Evolutionary conservation across 1,140 invertebrate species (phyloP).

Genomic region (Scylla paramamosain): DNA sequence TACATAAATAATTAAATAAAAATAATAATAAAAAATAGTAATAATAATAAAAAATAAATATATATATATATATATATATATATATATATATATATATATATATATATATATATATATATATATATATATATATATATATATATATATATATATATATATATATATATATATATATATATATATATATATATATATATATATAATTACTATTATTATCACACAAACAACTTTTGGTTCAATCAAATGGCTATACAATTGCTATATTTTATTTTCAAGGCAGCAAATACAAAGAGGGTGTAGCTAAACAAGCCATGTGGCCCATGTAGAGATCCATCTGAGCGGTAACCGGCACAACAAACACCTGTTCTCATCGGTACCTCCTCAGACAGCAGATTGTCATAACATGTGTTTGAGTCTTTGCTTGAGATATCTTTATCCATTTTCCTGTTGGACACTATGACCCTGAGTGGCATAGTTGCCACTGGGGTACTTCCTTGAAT

Average conservation of each 20-base stretch:
- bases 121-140: conserved; percentile 53
- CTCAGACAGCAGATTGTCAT: conserved; percentile 37
- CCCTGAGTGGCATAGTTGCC: background rate
- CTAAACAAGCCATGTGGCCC: conserved; percentile 66
- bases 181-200: conserved; percentile 38
- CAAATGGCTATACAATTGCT: conserved; percentile 26
- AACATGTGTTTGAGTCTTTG: background rate
- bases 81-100: conserved; percentile 44
- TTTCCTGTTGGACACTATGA: background rate
- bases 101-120: conserved; percentile 41
- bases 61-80: conserved; percentile 58
- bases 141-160: conserved; percentile 52
- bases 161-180: conserved; percentile 47
- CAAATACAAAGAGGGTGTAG: conserved; percentile 67
- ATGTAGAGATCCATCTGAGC: conserved; percentile 49
- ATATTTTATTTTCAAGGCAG: conserved; percentile 67
- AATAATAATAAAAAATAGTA: no score
- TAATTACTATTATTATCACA: background rate
- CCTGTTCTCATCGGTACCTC: conserved; percentile 41
- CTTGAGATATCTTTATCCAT: conserved; percentile 1
- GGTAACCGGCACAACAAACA: conserved; percentile 32
- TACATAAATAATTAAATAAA: conserved; percentile 31
- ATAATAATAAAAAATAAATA: conserved; percentile 40
- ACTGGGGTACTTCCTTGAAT: conserved; percentile 11
- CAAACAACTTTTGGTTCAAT: background rate